Evolutionary conservation across 1,140 invertebrate genomes (phyloP), one percentile per base, ranked within the genome.

Genomic region (Drosophila pectinifera): DNA sequence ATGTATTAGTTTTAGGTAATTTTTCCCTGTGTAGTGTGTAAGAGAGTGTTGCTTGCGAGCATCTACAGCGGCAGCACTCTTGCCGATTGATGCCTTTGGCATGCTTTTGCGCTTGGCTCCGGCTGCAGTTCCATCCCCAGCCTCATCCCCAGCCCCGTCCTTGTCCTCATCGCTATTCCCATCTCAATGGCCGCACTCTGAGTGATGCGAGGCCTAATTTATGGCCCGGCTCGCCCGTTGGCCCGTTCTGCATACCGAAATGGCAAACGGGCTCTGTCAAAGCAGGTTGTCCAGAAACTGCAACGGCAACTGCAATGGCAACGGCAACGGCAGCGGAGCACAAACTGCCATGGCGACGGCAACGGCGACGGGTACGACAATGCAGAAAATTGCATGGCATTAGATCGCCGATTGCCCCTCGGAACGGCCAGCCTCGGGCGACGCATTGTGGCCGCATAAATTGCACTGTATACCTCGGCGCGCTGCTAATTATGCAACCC

Each of bases 71-170:
- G 59, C 61, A 53, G 75, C 72, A 88, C 65, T 83, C 63, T 81
- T 70, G 73, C 36, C 83, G 83, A 88, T 88, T 86, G 83, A 86
- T 86, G 83, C 82, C 78, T 81, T 78, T 86, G 65, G 82, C 83
- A 65, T 88, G 82, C 64, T 70, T 74, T 81, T 74, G 65, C 62
- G 73, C 70, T 69, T 75, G 68, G 62, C 56, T 58, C 56, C 42
- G 54, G 58, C 69, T 26, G 39, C 64, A 57, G 41, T 10, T 34
- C 13, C 64, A n/a, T 43, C 16, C 11, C 6, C 53, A 48, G 13
- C 7, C 39, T 13, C 28, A 55, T 10, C 14, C n/a, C 24, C 46
- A 59, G 13, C 45, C 11, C 10, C n/a, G 42, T 26, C 38, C 31
- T 13, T 42, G 24, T 58, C 42, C 62, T 6, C 54, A 55, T 18